phyloP scores from a whole-genome alignment of 2,113 vertebrate genomes.

The Callipepla squamata region DNA sequence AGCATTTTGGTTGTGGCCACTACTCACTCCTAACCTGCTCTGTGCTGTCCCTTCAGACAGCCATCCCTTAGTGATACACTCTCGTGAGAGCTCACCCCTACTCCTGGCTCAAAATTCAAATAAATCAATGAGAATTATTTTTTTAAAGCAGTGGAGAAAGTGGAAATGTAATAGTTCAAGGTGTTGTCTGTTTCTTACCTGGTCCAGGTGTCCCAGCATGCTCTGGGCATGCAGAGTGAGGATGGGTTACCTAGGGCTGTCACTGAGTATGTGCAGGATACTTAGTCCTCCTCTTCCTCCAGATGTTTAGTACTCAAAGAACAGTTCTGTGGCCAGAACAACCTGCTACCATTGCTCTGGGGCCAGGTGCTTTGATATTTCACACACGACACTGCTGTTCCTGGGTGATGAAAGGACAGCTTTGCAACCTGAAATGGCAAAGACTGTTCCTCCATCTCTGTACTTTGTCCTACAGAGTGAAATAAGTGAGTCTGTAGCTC shows the following conservation, averaged over 20 bases:
- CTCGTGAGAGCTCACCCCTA: accelerated
- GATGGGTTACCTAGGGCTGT: background rate
- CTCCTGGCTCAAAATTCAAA: background rate
- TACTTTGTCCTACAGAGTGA: accelerated
- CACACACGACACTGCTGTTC: background rate
- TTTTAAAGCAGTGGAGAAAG: background rate
- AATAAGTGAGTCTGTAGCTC: background rate
- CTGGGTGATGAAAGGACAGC: background rate
- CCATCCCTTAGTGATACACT: background rate
- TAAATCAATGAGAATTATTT: background rate
- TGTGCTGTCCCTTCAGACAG: background rate
- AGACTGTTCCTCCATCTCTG: background rate
- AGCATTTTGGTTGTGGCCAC: background rate
- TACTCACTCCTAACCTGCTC: accelerated
- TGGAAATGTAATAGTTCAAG: background rate
- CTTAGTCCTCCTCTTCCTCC: background rate
- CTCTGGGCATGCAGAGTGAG: background rate
- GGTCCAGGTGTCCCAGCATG: background rate
- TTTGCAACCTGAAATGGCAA: background rate
- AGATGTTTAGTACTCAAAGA: background rate
- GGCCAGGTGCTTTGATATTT: background rate
- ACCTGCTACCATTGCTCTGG: accelerated
- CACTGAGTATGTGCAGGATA: accelerated
- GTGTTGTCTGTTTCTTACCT: background rate
- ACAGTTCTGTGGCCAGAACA: background rate